Conservation (phyloP, 2,797 vertebrate genomes). For the Champsocephalus gunnari region DNA sequence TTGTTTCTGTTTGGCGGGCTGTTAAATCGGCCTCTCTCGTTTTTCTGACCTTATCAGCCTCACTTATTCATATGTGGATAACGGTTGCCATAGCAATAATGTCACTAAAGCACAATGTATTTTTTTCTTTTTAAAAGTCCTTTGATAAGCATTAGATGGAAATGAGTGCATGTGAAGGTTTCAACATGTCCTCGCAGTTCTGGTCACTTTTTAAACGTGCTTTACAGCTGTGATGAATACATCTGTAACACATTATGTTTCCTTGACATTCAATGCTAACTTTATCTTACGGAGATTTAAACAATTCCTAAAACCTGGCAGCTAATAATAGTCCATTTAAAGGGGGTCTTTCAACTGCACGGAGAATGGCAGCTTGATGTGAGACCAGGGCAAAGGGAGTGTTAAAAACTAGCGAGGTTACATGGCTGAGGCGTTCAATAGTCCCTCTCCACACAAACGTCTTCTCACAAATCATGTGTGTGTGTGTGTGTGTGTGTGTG, state of each 20-base stretch:
- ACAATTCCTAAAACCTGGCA: background rate
- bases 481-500: slow-evolving; percentile 20
- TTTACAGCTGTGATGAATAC: slow-evolving; percentile 9
- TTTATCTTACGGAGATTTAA: slow-evolving; percentile 20
- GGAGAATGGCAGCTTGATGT: slow-evolving; percentile 5
- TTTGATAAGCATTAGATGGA: background rate
- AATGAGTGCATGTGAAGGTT: slow-evolving; percentile 1
- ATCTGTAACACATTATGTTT: background rate
- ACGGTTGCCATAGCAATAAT: slow-evolving; percentile 35
- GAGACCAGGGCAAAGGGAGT: slow-evolving; percentile 11
- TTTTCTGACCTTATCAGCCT: slow-evolving; percentile 13
- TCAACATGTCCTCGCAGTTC: slow-evolving; percentile 12
- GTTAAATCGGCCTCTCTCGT: slow-evolving; percentile 19
- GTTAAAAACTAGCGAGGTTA: slow-evolving; percentile 14
- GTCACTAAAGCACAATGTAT: background rate
- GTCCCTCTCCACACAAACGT: slow-evolving; percentile 1
- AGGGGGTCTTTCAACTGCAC: slow-evolving; percentile 24
- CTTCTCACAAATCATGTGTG: slow-evolving; percentile 32
- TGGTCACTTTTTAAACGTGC: slow-evolving; percentile 11
- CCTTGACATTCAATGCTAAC: slow-evolving; percentile 6
- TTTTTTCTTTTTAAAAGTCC: slow-evolving; percentile 1
- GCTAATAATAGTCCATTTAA: slow-evolving; percentile 15
- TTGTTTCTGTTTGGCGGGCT: background rate
- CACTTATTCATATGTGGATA: slow-evolving; percentile 31
- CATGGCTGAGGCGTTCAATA: background rate